phyloP scores from a whole-genome alignment of 2,797 vertebrate genomes.

The Alcedo atthis region DNA sequence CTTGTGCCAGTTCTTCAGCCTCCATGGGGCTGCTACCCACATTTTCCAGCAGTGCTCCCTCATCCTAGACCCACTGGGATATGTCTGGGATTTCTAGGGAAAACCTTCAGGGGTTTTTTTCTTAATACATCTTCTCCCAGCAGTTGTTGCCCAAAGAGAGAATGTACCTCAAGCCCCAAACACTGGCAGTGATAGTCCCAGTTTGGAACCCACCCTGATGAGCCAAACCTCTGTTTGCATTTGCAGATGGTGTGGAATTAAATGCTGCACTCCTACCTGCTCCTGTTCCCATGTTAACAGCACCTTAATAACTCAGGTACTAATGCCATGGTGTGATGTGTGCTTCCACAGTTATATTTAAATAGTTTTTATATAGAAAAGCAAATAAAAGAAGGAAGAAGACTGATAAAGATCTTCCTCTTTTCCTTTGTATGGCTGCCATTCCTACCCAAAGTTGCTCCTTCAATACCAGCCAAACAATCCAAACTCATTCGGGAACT shows the following conservation, averaged over 20 bases:
- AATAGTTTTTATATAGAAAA: background rate
- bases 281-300: background rate
- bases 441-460: background rate
- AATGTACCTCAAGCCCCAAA: background rate
- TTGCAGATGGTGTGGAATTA: background rate
- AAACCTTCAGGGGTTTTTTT: background rate
- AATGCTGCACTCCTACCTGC: background rate
- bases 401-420: background rate
- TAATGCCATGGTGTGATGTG: background rate
- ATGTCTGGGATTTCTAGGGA: background rate
- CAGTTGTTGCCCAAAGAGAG: background rate
- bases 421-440: conserved; percentile 20
- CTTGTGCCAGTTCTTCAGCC: background rate
- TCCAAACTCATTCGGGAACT: background rate
- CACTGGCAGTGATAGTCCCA: background rate
- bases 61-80: too few species aligned
- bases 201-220: background rate
- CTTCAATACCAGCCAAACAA: background rate
- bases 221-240: background rate
- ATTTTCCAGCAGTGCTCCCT: background rate
- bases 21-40: background rate
- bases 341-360: background rate
- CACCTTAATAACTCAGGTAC: background rate
- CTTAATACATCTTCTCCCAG: background rate
- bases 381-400: background rate